These are phyloP conservation scores for Hoplostethus atlanticus DNA, from an alignment of 2,797 vertebrate genomes.

Conservation along the genomic window DNA sequence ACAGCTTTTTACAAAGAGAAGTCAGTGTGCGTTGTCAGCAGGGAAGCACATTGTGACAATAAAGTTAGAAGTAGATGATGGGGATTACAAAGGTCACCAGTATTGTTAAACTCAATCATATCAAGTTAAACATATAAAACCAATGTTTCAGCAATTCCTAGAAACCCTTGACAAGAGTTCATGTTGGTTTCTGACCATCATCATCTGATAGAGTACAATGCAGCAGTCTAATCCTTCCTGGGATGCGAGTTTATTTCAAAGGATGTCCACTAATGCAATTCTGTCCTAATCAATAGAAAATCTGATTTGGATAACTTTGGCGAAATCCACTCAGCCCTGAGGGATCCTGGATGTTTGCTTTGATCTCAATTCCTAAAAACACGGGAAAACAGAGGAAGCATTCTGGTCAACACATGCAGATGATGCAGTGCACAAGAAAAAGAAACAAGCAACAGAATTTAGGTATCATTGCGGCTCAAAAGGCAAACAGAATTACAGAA, in stretches of 20 bases:
- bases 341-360: constrained; percentile 3
- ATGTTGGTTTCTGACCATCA: not conserved
- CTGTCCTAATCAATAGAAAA: constrained; percentile 18
- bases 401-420: not conserved
- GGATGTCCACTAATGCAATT: constrained; percentile 6
- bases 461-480: not conserved
- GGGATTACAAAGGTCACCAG: not conserved
- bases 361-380: not conserved
- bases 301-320: constrained; percentile 4
- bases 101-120: not conserved
- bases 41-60: not conserved
- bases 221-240: not conserved
- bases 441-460: not conserved
- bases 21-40: not conserved
- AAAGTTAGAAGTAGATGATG: not conserved
- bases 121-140: not conserved
- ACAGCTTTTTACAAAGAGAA: not conserved
- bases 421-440: not conserved
- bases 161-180: not conserved
- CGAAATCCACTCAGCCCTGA: not conserved
- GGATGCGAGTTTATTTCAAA: not conserved
- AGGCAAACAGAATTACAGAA: no score
- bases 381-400: not conserved
- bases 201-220: not conserved
- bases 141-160: not conserved